These are phyloP conservation scores for Aspidoscelis tigris DNA, from an alignment of 2,113 vertebrate species.

Conservation along the genomic window DNA sequence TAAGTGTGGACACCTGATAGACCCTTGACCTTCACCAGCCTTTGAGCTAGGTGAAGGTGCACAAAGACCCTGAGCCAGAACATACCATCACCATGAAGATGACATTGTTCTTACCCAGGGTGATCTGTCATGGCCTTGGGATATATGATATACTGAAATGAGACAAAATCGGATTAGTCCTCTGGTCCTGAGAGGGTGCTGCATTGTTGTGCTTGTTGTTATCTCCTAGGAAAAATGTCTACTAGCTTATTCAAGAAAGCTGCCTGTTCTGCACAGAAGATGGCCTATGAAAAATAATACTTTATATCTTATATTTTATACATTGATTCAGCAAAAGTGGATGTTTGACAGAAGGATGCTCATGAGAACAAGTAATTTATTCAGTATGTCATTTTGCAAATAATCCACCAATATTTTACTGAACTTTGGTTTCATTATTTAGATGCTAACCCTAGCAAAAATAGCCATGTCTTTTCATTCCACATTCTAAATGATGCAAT, in stretches of 20 bases:
- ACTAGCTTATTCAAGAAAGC: background rate
- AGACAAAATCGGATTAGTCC: background rate
- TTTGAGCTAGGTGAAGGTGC: no score
- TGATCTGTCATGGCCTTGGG: no score
- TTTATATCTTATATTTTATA: background rate
- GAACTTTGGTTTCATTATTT: constrained; percentile 48
- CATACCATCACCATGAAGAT: no score
- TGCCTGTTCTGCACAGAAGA: background rate
- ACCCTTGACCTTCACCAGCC: no score
- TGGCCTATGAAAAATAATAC: constrained; percentile 14
- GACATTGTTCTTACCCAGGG: no score
- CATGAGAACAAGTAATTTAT: constrained; percentile 25
- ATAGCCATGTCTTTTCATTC: constrained; percentile 16
- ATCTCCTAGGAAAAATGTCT: background rate
- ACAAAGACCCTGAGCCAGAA: no score
- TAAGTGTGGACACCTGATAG: no score
- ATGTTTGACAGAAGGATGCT: constrained; percentile 29
- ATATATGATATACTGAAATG: no score
- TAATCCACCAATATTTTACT: constrained; percentile 31
- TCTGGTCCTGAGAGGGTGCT: background rate
- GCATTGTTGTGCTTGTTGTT: background rate
- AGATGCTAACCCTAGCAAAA: background rate
- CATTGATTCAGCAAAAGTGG: constrained; percentile 18
- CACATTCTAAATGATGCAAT: constrained; percentile 56
- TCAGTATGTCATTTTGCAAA: constrained; percentile 41